Evolutionary conservation across 2,888 invertebrate genomes (phyloP).

Genomic region (Neocrepidodera transversa): DNA sequence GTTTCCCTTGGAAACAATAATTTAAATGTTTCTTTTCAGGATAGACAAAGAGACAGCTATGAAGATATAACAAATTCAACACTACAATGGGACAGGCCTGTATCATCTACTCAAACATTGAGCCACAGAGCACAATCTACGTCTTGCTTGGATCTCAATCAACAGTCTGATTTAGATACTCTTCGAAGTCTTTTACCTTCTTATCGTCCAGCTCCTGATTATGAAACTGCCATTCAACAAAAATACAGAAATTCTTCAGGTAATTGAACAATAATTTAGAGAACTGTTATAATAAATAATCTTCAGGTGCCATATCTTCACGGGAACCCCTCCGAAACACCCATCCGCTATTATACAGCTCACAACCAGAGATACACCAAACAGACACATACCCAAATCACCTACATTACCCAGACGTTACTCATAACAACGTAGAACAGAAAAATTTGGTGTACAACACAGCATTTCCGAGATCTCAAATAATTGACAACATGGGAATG

Average conservation of each 20-base stretch:
- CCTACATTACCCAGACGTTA: slow-evolving; percentile 72
- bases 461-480: slow-evolving; percentile 49
- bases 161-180: slow-evolving; percentile 62
- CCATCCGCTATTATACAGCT: slow-evolving; percentile 66
- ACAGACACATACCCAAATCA: slow-evolving; percentile 56
- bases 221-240: slow-evolving; percentile 90
- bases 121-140: slow-evolving; percentile 70
- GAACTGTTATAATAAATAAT: not conserved
- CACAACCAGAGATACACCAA: slow-evolving; percentile 79
- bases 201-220: slow-evolving; percentile 92
- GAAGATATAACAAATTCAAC: slow-evolving; percentile 53
- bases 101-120: slow-evolving; percentile 55
- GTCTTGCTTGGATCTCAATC: slow-evolving; percentile 69
- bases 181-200: slow-evolving; percentile 79
- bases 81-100: slow-evolving; percentile 58
- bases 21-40: slow-evolving; percentile 30
- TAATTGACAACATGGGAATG: slow-evolving; percentile 64
- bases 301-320: slow-evolving; percentile 55
- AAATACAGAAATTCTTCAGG: slow-evolving; percentile 73
- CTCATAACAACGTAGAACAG: slow-evolving; percentile 62
- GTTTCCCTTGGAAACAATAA: slow-evolving; percentile 8
- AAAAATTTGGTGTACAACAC: slow-evolving; percentile 48
- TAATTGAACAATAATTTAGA: not conserved
- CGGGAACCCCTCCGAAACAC: slow-evolving; percentile 45
- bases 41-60: slow-evolving; percentile 56